Evolutionary conservation across 1,140 invertebrate genomes (phyloP).

Genomic region (Cyrtorhinus lividipennis): DNA sequence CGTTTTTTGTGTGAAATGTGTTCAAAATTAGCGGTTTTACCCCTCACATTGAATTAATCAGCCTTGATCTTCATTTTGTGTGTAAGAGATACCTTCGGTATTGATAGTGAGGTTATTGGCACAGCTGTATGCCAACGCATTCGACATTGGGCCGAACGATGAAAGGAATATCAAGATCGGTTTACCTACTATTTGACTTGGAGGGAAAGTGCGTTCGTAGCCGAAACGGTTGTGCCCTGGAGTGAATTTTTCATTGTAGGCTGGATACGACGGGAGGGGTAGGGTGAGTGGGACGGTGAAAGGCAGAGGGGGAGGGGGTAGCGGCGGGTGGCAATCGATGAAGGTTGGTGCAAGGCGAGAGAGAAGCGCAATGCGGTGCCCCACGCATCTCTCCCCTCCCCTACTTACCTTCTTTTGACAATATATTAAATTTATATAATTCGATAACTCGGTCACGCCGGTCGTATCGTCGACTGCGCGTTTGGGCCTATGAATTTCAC

Average conservation of each 20-base stretch:
- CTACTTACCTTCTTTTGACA: neutral
- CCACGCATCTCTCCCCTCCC: slow-evolving; percentile 15
- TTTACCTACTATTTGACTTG: too few species aligned
- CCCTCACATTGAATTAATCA: too few species aligned
- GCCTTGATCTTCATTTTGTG: too few species aligned
- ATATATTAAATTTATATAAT: neutral
- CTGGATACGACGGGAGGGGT: neutral
- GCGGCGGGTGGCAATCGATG: slow-evolving; percentile 13
- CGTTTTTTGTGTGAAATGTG: too few species aligned
- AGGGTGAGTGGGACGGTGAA: neutral
- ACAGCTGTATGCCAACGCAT: too few species aligned
- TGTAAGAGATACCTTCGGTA: too few species aligned
- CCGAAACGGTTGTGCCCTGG: neutral
- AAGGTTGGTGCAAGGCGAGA: slow-evolving; percentile 18
- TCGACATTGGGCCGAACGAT: too few species aligned
- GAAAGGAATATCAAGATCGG: too few species aligned
- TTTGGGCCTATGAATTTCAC: too few species aligned
- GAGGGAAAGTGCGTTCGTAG: neutral
- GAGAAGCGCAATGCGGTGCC: slow-evolving; percentile 17
- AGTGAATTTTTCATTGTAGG: slow-evolving; percentile 7
- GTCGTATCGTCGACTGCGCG: too few species aligned
- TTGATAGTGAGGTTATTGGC: too few species aligned
- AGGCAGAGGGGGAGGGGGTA: neutral
- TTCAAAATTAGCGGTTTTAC: too few species aligned
- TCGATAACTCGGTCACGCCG: neutral